phyloP scores from a whole-genome alignment of 2,113 vertebrate genomes.

The Pedetes capensis region DNA sequence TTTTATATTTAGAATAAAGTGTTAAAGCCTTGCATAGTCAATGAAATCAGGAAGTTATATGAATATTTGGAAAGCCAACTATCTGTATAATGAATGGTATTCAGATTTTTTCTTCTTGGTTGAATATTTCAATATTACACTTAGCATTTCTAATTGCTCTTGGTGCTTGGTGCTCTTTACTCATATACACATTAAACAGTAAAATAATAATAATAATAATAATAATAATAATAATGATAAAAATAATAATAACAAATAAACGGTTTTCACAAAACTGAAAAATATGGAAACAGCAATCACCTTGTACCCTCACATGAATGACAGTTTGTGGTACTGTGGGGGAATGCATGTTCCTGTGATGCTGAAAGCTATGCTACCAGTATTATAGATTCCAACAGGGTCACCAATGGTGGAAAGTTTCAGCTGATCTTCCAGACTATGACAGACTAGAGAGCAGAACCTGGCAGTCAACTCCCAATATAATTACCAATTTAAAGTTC shows the following conservation, averaged over 20 bases:
- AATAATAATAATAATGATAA: too few species aligned
- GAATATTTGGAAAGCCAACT: neutral
- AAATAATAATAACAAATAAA: neutral
- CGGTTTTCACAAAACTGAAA: neutral
- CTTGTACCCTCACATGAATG: too few species aligned
- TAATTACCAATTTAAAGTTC: too few species aligned
- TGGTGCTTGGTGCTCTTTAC: neutral
- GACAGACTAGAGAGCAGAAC: too few species aligned
- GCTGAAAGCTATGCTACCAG: too few species aligned
- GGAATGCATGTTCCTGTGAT: too few species aligned
- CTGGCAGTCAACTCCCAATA: too few species aligned
- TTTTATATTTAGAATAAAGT: neutral
- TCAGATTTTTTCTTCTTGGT: neutral
- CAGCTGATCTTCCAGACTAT: too few species aligned
- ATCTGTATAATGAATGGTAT: neutral
- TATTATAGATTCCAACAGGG: too few species aligned
- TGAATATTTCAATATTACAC: neutral
- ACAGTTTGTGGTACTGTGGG: too few species aligned
- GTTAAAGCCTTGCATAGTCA: neutral
- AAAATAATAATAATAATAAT: neutral
- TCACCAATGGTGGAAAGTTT: too few species aligned
- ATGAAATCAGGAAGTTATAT: neutral
- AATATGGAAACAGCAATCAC: neutral
- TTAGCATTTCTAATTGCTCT: neutral
- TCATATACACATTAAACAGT: neutral